A percentile compares a stretch with the other conserved stretches of the same genome.
phyloP scores from a whole-genome alignment of 2,888 invertebrate species.

The Disparrhopalites patrizii region DNA sequence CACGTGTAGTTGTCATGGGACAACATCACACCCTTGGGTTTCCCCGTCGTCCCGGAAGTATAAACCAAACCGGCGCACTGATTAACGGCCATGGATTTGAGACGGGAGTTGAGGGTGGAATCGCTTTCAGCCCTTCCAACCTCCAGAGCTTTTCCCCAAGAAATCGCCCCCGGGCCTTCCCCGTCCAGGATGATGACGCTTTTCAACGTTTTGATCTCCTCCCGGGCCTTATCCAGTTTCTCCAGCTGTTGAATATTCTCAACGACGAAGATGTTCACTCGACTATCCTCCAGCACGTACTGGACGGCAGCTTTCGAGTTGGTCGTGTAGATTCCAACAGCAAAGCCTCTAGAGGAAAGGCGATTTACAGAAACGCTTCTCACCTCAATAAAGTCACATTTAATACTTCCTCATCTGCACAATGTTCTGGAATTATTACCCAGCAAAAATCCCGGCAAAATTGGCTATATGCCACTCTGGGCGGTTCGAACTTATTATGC shows the following conservation, averaged over 20 bases:
- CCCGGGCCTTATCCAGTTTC: slow-evolving; percentile 69
- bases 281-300: slow-evolving; percentile 66
- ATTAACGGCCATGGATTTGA: slow-evolving; percentile 69
- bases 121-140: slow-evolving; percentile 68
- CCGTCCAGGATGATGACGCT: slow-evolving; percentile 69
- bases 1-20: slow-evolving; percentile 82
- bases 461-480: slow-evolving; percentile 86
- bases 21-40: slow-evolving; percentile 89
- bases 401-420: too few species aligned
- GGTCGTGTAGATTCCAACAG: slow-evolving; percentile 86
- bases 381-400: background rate
- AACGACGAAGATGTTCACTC: slow-evolving; percentile 81
- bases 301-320: slow-evolving; percentile 77
- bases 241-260: slow-evolving; percentile 82
- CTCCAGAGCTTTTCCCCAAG: slow-evolving; percentile 72
- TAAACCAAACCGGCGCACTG: slow-evolving; percentile 82
- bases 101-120: slow-evolving; percentile 61
- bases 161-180: slow-evolving; percentile 50
- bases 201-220: slow-evolving; percentile 68
- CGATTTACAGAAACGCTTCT: slow-evolving; percentile 25
- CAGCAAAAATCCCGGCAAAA: slow-evolving; percentile 81
- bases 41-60: slow-evolving; percentile 82
- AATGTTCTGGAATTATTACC: too few species aligned
- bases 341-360: slow-evolving; percentile 63
- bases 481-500: slow-evolving; percentile 84